Percentiles rank a stretch among this genome's conserved stretches.
phyloP scores from a whole-genome alignment of 1,140 invertebrate species.

The Drosophila sp. region DNA sequence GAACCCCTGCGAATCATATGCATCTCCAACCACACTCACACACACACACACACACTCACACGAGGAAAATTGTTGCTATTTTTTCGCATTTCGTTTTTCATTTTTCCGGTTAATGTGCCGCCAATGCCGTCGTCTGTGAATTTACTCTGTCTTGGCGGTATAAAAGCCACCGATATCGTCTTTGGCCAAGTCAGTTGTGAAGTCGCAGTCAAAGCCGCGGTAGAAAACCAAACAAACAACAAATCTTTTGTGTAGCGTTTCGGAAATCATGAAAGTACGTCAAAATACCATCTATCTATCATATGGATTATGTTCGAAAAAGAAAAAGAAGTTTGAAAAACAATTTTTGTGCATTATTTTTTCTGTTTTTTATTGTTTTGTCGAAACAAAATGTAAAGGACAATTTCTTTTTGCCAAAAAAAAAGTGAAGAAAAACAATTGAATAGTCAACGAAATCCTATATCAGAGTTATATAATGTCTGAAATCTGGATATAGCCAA shows the following conservation, averaged over 20 bases:
- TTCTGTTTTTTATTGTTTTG: constrained; percentile 16
- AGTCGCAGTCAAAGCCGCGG: constrained; percentile 40
- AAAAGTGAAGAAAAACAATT: background rate
- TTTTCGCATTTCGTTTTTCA: constrained; percentile 35
- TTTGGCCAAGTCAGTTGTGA: constrained; percentile 68
- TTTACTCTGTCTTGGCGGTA: constrained; percentile 26
- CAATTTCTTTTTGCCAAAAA: too few species aligned
- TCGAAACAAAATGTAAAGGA: background rate
- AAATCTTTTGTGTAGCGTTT: constrained; percentile 40
- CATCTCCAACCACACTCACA: constrained; percentile 5
- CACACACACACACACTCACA: constrained; percentile 19
- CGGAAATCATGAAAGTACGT: constrained; percentile 68
- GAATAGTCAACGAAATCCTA: background rate
- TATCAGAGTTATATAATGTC: too few species aligned
- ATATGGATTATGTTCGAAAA: background rate
- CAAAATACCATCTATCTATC: too few species aligned
- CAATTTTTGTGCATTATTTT: constrained; percentile 5
- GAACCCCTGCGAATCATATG: background rate
- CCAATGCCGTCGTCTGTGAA: background rate
- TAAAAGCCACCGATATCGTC: constrained; percentile 55
- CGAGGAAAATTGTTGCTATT: constrained; percentile 45
- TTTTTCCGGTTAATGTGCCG: constrained; percentile 50
- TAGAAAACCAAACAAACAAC: constrained; percentile 25
- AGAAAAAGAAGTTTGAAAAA: background rate
- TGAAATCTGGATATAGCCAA: too few species aligned